Evolutionary conservation across 2,888 invertebrate species (phyloP), one percentile per base, ranked within the genome.

Genomic region (Diarsia brunnea): DNA sequence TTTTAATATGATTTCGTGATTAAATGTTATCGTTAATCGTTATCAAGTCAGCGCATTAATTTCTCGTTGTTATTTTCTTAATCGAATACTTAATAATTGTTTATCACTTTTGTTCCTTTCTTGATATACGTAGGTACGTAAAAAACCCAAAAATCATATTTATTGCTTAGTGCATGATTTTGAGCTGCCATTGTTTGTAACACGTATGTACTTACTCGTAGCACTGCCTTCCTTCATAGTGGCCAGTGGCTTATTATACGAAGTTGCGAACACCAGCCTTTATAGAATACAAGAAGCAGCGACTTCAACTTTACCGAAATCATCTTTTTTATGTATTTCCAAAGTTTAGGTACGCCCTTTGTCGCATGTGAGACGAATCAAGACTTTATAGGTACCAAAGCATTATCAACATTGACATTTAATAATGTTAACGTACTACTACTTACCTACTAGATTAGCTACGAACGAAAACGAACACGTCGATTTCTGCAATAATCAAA

Each of bases 381-480:
- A 61, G 53, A 69, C 60, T 60, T 53, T 61, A 60, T 55, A 38
- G 38, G 38, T 38, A 75, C 58, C 64, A 16, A 58, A 79, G 45
- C 75, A 74, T 69, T 69, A 75, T 61, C 16, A 75, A 79, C 58
- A 65, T 79, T 47, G 53, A 65, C 58, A 49, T 79, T 74, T 79
- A 79, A 65, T 79, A 65, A 79, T 43, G 68, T 47, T 69, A 47
- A 66, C 24, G 27, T 38, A 38, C 38, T 38, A 38, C 38, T 38
- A 8, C 38, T 61, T 43, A 24, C 63, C 65, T 27, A 69, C 65
- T 75, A 58, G 68, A 69, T 79, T 79, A 69, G 79, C 64, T 79
- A 79, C 75, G 79, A 75, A 43, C 47, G 47, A 79, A 74, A 49
- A 67, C 16, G 14, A 74, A 79, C 69, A 65, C 31, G 58, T 43